A percentile compares a stretch with the other conserved stretches of the same genome.
Conservation (phyloP, 2,113 vertebrate species). For the Desmodus rotundus region DNA sequence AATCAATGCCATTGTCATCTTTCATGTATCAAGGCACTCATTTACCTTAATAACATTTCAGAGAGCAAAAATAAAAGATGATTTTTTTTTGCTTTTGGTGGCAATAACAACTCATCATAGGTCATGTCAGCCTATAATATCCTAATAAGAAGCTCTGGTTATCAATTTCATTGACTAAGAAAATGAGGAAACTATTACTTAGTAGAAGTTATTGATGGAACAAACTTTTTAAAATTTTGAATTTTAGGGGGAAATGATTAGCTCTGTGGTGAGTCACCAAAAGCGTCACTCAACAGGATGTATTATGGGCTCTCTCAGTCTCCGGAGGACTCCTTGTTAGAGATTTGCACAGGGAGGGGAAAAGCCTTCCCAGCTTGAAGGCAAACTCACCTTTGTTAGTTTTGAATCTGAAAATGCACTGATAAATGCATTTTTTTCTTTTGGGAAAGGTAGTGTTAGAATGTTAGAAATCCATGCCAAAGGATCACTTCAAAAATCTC, state of each 20-base stretch:
- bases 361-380: background rate
- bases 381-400: background rate
- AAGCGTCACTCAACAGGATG: background rate
- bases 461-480: constrained; percentile 59
- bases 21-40: background rate
- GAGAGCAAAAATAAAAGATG: background rate
- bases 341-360: background rate
- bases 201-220: background rate
- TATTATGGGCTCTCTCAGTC: background rate
- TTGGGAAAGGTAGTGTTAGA: constrained; percentile 32
- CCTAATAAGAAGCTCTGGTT: background rate
- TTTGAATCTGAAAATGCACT: constrained; percentile 56
- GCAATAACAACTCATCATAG: background rate
- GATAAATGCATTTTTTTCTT: background rate
- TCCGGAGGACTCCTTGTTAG: background rate
- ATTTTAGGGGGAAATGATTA: background rate
- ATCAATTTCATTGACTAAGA: background rate
- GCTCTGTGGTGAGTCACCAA: background rate
- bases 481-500: constrained; percentile 52
- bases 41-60: background rate
- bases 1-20: background rate
- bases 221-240: background rate
- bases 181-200: background rate
- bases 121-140: background rate
- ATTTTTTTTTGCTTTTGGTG: background rate